A percentile compares a stretch with the other conserved stretches of the same genome.
phyloP scores from a whole-genome alignment of 2,888 invertebrate species.

The Plagodis pulveraria region DNA sequence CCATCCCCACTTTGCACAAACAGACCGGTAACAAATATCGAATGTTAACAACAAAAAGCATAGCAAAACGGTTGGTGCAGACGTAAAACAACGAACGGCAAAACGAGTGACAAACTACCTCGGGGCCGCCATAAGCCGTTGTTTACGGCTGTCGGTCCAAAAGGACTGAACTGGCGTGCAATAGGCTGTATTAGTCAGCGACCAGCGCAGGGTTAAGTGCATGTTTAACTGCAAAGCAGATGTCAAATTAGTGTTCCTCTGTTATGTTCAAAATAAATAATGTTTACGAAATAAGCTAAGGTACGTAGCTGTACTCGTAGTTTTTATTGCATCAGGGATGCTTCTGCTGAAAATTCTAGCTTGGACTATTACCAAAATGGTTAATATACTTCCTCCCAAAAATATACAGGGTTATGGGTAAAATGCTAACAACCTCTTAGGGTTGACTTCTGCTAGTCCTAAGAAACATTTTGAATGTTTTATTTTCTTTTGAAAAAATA shows the following conservation, averaged over 20 bases:
- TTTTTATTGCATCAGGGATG: too few species aligned
- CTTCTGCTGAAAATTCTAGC: too few species aligned
- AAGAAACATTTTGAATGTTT: too few species aligned
- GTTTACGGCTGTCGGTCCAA: constrained; percentile 50
- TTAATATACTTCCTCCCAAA: too few species aligned
- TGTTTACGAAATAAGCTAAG: background rate
- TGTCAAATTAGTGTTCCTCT: constrained; percentile 11
- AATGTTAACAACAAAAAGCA: constrained; percentile 49
- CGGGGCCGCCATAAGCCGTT: constrained; percentile 42
- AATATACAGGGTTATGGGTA: too few species aligned
- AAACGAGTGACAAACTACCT: constrained; percentile 62
- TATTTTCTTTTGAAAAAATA: too few species aligned
- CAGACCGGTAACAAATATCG: constrained; percentile 43
- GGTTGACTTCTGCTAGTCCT: too few species aligned
- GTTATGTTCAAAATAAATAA: background rate
- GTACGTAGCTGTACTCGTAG: too few species aligned
- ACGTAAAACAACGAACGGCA: constrained; percentile 53
- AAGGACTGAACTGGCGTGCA: constrained; percentile 38
- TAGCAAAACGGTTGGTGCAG: constrained; percentile 45
- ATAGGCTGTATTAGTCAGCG: constrained; percentile 35
- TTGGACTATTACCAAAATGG: too few species aligned
- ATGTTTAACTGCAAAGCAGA: constrained; percentile 18
- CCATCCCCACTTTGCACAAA: constrained; percentile 14
- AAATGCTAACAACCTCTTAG: too few species aligned
- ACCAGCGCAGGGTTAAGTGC: constrained; percentile 32